These are phyloP conservation scores for Leptonema lineaticorne DNA, from an alignment of 1,140 invertebrate species.

Conservation along the genomic window DNA sequence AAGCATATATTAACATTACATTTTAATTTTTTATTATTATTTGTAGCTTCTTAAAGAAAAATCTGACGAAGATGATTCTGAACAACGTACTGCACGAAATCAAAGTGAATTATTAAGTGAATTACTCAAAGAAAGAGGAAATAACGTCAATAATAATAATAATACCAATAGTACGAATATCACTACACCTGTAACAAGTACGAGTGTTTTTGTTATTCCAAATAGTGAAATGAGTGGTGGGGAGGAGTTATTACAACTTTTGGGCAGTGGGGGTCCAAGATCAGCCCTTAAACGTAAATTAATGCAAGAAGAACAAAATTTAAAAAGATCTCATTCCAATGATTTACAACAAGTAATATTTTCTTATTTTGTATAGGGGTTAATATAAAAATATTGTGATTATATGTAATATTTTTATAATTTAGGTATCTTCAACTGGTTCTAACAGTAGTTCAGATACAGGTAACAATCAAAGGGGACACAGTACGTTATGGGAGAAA, in stretches of 20 bases:
- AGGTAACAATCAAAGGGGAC: constrained; percentile 49
- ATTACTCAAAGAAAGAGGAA: constrained; percentile 67
- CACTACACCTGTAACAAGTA: background rate
- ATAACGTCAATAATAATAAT: constrained; percentile 55
- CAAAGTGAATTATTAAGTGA: constrained; percentile 78
- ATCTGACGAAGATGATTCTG: constrained; percentile 75
- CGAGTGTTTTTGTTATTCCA: background rate
- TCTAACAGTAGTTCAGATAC: constrained; percentile 39
- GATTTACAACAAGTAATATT: constrained; percentile 51
- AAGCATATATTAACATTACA: background rate
- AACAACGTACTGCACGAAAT: constrained; percentile 62
- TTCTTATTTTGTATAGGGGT: background rate
- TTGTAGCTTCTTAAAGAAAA: constrained; percentile 81
- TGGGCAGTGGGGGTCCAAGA: constrained; percentile 30
- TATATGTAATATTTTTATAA: constrained; percentile 5
- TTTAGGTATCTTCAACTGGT: constrained; percentile 54
- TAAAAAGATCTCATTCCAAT: constrained; percentile 44
- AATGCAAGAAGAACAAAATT: constrained; percentile 38
- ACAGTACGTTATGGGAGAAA: constrained; percentile 73
- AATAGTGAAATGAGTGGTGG: constrained; percentile 20
- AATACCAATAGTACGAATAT: constrained; percentile 2
- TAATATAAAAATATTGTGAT: constrained; percentile 2
- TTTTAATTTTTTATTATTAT: constrained; percentile 29
- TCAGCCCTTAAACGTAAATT: constrained; percentile 39
- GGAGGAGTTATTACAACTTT: constrained; percentile 34